Conservation (phyloP, 2,888 invertebrate species). For the Pelosia muscerda region DNA sequence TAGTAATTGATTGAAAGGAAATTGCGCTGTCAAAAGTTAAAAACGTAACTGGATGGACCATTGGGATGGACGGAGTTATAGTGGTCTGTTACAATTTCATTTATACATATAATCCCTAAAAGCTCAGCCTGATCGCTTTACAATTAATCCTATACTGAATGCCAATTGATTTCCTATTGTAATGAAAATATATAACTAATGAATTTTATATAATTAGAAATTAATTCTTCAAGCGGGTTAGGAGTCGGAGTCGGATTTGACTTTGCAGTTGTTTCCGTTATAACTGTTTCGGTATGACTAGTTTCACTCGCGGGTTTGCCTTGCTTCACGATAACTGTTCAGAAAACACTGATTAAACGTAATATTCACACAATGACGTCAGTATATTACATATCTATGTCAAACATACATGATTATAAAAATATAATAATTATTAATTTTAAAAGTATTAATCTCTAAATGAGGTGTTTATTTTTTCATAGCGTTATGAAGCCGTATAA, state of each 20-base stretch:
- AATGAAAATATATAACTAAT: constrained; percentile 30
- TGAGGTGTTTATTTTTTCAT: not conserved
- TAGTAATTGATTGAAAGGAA: no score
- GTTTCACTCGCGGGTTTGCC: not conserved
- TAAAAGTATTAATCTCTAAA: not conserved
- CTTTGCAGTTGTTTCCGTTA: constrained; percentile 1
- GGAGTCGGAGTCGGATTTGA: constrained; percentile 4
- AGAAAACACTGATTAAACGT: not conserved
- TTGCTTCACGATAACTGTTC: not conserved
- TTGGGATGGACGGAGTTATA: no score
- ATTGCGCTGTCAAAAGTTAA: no score
- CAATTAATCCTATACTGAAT: not conserved
- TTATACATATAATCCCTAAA: not conserved
- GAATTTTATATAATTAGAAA: constrained; percentile 40
- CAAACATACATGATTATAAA: not conserved
- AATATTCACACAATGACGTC: constrained; percentile 20
- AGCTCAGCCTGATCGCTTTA: not conserved
- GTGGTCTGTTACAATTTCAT: no score
- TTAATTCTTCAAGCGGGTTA: constrained; percentile 31
- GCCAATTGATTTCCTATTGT: not conserved
- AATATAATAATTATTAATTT: not conserved
- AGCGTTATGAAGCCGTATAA: constrained; percentile 10
- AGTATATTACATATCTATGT: not conserved
- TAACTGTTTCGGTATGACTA: not conserved
- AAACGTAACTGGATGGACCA: no score